phyloP scores from a whole-genome alignment of 2,113 vertebrate genomes.

The Antigone vipio region DNA sequence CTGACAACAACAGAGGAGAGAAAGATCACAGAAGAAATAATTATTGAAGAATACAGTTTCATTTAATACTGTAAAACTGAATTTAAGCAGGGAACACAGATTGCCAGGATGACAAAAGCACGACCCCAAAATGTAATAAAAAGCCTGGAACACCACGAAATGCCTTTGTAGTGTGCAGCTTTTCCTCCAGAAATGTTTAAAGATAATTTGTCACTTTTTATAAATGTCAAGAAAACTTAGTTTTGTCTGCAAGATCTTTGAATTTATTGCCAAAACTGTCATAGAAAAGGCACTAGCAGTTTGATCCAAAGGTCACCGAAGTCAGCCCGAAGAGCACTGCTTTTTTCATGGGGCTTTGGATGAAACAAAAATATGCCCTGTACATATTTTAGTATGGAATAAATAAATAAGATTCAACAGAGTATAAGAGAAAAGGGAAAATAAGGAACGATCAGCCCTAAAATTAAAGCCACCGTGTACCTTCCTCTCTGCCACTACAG shows the following conservation, averaged over 20 bases:
- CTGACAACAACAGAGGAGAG: neutral
- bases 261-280: neutral
- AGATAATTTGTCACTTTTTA: slow-evolving; percentile 6
- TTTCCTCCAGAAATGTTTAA: neutral
- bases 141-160: neutral
- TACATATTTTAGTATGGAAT: neutral
- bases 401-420: neutral
- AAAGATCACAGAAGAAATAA: neutral
- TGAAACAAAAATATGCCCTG: neutral
- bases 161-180: neutral
- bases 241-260: neutral
- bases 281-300: neutral
- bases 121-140: neutral
- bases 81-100: neutral
- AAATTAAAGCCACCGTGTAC: neutral
- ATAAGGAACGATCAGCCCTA: neutral
- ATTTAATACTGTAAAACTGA: neutral
- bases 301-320: slow-evolving; percentile 40
- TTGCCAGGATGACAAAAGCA: neutral
- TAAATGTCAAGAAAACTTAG: slow-evolving; percentile 4
- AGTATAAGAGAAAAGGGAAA: neutral
- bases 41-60: neutral
- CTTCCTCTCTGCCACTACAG: neutral
- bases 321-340: neutral
- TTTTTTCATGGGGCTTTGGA: neutral